phyloP scores from a whole-genome alignment of 2,888 invertebrate species.

The Watsonalla binaria region DNA sequence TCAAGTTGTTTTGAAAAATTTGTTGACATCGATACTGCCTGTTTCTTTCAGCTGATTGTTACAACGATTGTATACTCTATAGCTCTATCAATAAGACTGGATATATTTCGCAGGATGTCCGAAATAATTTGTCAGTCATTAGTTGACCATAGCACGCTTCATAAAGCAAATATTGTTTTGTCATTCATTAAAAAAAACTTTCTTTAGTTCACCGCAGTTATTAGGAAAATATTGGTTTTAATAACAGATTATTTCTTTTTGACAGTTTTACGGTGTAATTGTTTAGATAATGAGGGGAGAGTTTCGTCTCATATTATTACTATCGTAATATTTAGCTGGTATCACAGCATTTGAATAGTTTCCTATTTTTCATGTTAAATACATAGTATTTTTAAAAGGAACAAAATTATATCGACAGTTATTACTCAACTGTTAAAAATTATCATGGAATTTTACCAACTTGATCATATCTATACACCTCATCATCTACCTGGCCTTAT shows the following conservation, averaged over 20 bases:
- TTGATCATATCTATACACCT: too few relatives aligned
- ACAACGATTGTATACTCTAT: constrained; percentile 2
- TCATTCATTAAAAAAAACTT: constrained; percentile 39
- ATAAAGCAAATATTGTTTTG: constrained; percentile 48
- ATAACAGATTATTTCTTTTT: constrained; percentile 35
- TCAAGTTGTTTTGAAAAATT: not conserved
- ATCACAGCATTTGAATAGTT: not conserved
- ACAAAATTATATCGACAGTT: too few relatives aligned
- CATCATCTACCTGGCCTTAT: too few relatives aligned
- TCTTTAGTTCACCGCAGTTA: constrained; percentile 29
- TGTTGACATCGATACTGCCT: constrained; percentile 4
- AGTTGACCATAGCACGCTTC: constrained; percentile 33
- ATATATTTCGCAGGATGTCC: not conserved
- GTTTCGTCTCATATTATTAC: not conserved
- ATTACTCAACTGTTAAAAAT: too few relatives aligned
- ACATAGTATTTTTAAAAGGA: too few relatives aligned
- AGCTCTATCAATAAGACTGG: not conserved
- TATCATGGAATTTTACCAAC: too few relatives aligned
- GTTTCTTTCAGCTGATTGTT: not conserved
- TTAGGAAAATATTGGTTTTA: constrained; percentile 46
- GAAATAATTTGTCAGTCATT: not conserved
- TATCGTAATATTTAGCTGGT: not conserved
- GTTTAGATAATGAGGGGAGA: constrained; percentile 9
- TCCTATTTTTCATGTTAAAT: too few relatives aligned
- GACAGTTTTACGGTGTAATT: constrained; percentile 23